Evolutionary conservation across 1,140 invertebrate species (phyloP).

Genomic region (Drosophila sucinea): DNA sequence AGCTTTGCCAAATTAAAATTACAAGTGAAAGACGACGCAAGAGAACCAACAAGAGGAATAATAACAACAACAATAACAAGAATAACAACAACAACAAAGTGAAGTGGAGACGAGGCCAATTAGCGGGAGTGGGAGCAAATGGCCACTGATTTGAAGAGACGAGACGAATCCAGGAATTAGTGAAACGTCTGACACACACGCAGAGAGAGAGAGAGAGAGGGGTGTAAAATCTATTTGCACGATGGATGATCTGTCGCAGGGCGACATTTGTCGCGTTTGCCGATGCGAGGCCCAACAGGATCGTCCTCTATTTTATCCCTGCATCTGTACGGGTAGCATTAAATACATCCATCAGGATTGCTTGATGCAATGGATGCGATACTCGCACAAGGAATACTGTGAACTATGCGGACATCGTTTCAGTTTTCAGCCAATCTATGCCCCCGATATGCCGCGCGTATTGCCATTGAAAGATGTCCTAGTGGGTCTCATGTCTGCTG

Average conservation of each 20-base stretch:
- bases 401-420: constrained; percentile 99
- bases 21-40: constrained; percentile 4
- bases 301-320: constrained; percentile 97
- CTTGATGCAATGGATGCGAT: constrained; percentile 95
- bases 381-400: constrained; percentile 99
- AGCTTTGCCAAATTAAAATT: constrained; percentile 1
- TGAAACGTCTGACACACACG: too few species aligned
- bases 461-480: constrained; percentile 92
- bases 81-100: not conserved
- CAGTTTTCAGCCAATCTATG: constrained; percentile 99
- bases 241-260: constrained; percentile 79
- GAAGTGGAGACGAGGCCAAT: constrained; percentile 1
- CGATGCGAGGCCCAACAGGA: constrained; percentile 92
- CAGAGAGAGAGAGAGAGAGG: not conserved
- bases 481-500: constrained; percentile 93
- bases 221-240: not conserved
- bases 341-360: constrained; percentile 99
- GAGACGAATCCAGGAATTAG: not conserved
- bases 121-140: not conserved
- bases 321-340: constrained; percentile 99
- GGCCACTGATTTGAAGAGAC: constrained; percentile 1
- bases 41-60: not conserved
- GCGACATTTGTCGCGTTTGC: constrained; percentile 96
- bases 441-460: constrained; percentile 98
- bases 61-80: not conserved